Conservation (phyloP, 64 coral and sea anemone genomes). For the Trachythela sp. region DNA sequence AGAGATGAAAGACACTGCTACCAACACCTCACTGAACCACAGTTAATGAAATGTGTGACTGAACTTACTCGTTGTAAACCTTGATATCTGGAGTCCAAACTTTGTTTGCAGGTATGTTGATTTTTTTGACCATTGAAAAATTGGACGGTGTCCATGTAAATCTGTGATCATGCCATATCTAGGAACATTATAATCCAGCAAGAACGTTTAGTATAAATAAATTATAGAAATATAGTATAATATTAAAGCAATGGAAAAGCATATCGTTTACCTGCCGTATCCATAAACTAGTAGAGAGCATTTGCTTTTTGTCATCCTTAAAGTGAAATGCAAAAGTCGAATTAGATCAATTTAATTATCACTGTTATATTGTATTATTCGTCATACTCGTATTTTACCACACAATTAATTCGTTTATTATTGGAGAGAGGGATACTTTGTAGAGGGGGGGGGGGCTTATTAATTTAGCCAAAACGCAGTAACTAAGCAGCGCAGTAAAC, state of each 20-base stretch:
- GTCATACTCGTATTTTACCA: too few species aligned
- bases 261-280: slow-evolving; percentile 37
- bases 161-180: background rate
- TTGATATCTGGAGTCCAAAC: slow-evolving; percentile 8
- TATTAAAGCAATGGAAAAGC: background rate
- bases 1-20: too few species aligned
- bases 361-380: too few species aligned
- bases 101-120: background rate
- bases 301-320: slow-evolving; percentile 67
- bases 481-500: too few species aligned
- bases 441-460: too few species aligned
- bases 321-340: background rate
- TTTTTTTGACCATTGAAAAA: background rate
- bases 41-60: too few species aligned
- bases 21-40: too few species aligned
- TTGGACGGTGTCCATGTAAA: background rate
- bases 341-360: too few species aligned
- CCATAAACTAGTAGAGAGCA: slow-evolving; percentile 59
- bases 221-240: background rate
- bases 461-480: too few species aligned
- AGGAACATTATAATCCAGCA: background rate
- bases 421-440: too few species aligned
- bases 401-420: too few species aligned
- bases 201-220: background rate
- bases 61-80: slow-evolving; percentile 16